These are phyloP conservation scores for Venturia canescens DNA, from an alignment of 1,140 invertebrate genomes.

Conservation along the genomic window DNA sequence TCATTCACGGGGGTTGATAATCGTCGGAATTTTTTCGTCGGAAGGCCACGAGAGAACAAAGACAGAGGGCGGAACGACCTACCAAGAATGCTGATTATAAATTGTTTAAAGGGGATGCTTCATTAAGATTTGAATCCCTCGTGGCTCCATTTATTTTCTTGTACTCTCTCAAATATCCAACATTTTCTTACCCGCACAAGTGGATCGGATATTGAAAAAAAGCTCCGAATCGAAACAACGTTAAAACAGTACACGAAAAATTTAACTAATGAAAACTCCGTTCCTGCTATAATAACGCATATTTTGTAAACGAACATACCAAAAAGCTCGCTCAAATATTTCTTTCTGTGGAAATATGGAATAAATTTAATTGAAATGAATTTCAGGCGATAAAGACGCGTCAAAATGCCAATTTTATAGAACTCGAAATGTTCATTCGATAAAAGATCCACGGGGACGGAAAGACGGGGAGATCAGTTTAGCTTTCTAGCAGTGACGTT, in stretches of 20 bases:
- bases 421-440: background rate
- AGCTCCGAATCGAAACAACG: no score
- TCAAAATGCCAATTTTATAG: background rate
- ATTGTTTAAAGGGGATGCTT: conserved; percentile 76
- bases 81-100: conserved; percentile 71
- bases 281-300: no score
- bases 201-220: background rate
- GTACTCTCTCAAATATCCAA: background rate
- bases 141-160: background rate
- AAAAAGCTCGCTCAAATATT: no score
- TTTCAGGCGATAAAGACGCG: background rate
- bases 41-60: conserved; percentile 51
- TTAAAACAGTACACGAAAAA: no score
- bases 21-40: conserved; percentile 46
- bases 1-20: background rate
- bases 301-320: no score
- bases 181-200: background rate
- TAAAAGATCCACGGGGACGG: background rate
- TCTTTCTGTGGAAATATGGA: no score
- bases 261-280: no score
- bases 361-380: no score
- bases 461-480: background rate
- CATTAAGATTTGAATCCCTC: conserved; percentile 66
- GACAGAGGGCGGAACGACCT: conserved; percentile 15
- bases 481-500: background rate